Evolutionary conservation across 1,140 invertebrate species (phyloP).

Genomic region (Drosophila sucinea): DNA sequence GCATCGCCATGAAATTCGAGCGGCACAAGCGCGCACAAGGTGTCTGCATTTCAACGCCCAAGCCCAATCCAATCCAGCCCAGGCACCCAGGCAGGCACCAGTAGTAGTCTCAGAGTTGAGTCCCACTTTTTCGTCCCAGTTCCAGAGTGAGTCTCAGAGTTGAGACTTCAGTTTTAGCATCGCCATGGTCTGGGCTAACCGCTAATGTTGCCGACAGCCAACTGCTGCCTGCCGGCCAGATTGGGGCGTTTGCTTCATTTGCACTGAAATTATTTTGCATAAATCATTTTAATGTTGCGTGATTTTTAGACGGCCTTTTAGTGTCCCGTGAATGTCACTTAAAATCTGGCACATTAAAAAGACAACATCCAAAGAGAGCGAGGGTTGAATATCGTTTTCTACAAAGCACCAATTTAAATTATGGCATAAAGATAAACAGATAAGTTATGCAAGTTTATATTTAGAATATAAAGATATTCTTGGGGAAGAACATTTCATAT

Average conservation of each 20-base stretch:
- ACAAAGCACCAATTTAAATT: neutral
- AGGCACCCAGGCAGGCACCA: slow-evolving; percentile 10
- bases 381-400: slow-evolving; percentile 27
- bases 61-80: slow-evolving; percentile 17
- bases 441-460: neutral
- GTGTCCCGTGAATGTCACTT: slow-evolving; percentile 76
- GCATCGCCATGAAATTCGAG: slow-evolving; percentile 68
- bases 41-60: slow-evolving; percentile 77
- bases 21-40: slow-evolving; percentile 71
- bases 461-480: no score
- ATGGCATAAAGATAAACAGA: neutral
- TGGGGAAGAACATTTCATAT: no score
- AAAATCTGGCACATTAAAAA: slow-evolving; percentile 77
- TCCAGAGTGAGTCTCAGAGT: slow-evolving; percentile 15
- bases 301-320: slow-evolving; percentile 80
- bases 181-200: slow-evolving; percentile 46
- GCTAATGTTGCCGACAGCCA: slow-evolving; percentile 48
- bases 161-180: slow-evolving; percentile 11
- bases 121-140: slow-evolving; percentile 14
- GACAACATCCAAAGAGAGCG: slow-evolving; percentile 33
- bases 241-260: slow-evolving; percentile 71
- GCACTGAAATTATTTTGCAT: slow-evolving; percentile 78
- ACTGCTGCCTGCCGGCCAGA: slow-evolving; percentile 37
- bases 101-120: slow-evolving; percentile 1
- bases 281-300: slow-evolving; percentile 80